Percentiles rank a stretch among this genome's conserved stretches.
Conservation (phyloP, 2,113 vertebrate genomes). For the Ibidorhyncha struthersii region DNA sequence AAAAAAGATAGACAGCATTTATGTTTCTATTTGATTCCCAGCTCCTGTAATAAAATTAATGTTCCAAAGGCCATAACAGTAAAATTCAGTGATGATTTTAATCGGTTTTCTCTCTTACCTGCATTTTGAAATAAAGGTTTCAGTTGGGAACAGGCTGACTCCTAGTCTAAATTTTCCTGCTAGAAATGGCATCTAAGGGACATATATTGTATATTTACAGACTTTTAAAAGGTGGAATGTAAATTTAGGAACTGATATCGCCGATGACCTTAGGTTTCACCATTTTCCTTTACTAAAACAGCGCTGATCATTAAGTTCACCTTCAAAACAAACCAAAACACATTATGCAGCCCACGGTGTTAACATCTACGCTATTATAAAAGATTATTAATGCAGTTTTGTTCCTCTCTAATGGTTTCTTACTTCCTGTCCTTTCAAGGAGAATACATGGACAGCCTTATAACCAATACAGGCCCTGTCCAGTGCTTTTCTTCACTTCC, state of each 20-base stretch:
- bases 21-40: background rate
- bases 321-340: slow-evolving; percentile 9
- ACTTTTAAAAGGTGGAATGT: background rate
- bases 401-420: background rate
- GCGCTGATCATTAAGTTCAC: background rate
- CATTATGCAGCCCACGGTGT: background rate
- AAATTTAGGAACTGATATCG: background rate
- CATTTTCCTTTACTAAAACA: background rate
- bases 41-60: background rate
- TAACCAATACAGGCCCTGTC: background rate
- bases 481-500: background rate
- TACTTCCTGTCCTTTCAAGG: background rate
- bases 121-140: background rate
- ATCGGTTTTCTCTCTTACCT: background rate
- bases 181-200: background rate
- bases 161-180: background rate
- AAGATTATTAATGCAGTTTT: background rate
- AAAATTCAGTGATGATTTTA: background rate
- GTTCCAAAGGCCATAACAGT: background rate
- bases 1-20: background rate
- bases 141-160: background rate
- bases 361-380: background rate
- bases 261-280: background rate
- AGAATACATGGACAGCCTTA: background rate
- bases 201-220: background rate